Evolutionary conservation across 2,113 vertebrate genomes (phyloP).

Genomic region (Gallinago media): DNA sequence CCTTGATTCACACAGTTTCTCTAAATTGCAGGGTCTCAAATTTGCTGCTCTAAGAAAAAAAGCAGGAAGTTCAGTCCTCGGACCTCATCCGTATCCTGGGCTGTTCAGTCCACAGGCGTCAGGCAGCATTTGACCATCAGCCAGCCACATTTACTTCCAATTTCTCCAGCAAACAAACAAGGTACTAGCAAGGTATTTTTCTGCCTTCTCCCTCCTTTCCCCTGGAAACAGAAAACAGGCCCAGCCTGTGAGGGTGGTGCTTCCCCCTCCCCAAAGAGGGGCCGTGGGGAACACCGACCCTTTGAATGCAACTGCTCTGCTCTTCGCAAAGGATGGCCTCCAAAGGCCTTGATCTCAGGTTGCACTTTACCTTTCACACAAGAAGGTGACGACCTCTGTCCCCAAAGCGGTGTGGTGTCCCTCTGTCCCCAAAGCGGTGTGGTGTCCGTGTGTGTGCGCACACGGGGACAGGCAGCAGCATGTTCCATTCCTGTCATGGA

Average conservation of each 20-base stretch:
- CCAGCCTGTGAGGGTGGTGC: accelerated
- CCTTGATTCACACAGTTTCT: not conserved
- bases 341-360: not conserved
- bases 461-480: accelerated
- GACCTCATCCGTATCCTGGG: not conserved
- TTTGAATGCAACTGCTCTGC: not conserved
- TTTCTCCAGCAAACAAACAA: not conserved
- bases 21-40: not conserved
- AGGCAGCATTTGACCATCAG: not conserved
- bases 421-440: not conserved
- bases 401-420: not conserved
- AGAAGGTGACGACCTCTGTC: accelerated
- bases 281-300: accelerated
- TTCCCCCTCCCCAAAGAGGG: not conserved
- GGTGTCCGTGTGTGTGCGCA: too few species aligned
- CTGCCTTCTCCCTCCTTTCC: not conserved
- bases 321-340: not conserved
- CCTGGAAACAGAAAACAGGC: not conserved
- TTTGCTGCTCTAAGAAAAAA: not conserved
- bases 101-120: not conserved
- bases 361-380: not conserved
- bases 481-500: accelerated
- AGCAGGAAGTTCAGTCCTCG: not conserved
- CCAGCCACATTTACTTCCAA: not conserved
- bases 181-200: not conserved